Evolutionary conservation across 2,113 vertebrate species (phyloP).

Genomic region (Terrapene triunguis): DNA sequence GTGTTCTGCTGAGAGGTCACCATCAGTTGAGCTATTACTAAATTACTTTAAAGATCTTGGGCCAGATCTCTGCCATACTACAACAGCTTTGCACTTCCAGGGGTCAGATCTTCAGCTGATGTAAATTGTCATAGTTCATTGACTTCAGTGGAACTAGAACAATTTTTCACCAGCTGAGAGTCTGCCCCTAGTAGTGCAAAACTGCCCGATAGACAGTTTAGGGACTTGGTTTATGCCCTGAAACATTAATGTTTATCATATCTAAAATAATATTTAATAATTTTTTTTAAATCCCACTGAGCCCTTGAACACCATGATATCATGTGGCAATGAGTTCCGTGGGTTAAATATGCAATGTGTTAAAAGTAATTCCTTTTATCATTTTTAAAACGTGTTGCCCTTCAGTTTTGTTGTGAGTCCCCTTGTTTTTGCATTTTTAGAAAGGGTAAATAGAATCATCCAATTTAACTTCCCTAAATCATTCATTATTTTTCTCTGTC

Average conservation of each 20-base stretch:
- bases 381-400: not conserved
- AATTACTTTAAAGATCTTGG: not conserved
- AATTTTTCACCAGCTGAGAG: not conserved
- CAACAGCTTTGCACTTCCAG: not conserved
- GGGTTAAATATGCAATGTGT: not conserved
- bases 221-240: not conserved
- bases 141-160: not conserved
- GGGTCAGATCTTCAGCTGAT: not conserved
- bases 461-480: not conserved
- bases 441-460: not conserved
- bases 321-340: not conserved
- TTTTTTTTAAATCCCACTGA: not conserved
- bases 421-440: not conserved
- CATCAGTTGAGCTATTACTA: not conserved
- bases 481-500: not conserved
- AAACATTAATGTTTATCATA: not conserved
- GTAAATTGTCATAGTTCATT: not conserved
- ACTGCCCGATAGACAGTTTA: not conserved
- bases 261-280: not conserved
- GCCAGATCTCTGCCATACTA: not conserved
- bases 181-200: not conserved
- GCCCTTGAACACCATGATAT: not conserved
- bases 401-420: not conserved
- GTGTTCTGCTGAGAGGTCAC: slow-evolving; percentile 21
- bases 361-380: not conserved